Evolutionary conservation across 1,140 invertebrate genomes (phyloP).

Genomic region (Bathynomus jamesi): DNA sequence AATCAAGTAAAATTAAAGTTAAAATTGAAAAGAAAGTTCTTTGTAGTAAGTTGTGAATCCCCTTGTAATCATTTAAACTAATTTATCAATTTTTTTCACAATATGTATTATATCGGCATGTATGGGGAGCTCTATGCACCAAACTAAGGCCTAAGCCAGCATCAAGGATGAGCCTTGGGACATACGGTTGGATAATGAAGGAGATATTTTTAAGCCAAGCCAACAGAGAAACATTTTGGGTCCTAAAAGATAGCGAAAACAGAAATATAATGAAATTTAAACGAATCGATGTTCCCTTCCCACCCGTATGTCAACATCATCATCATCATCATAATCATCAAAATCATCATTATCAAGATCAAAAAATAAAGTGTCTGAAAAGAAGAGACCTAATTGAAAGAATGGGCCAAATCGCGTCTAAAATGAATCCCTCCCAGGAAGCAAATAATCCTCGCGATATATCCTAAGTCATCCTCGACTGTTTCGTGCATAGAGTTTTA

Average conservation of each 20-base stretch:
- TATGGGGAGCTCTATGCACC: slow-evolving; percentile 33
- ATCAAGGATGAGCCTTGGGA: slow-evolving; percentile 37
- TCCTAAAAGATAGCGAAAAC: neutral
- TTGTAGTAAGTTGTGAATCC: neutral
- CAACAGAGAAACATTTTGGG: neutral
- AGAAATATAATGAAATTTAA: slow-evolving; percentile 2
- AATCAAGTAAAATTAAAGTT: too few species aligned
- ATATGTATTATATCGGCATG: neutral
- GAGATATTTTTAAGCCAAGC: slow-evolving; percentile 1
- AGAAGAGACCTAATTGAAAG: too few species aligned
- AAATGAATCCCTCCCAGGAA: neutral
- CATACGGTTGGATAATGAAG: slow-evolving; percentile 32
- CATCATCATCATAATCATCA: too few species aligned
- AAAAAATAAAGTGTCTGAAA: too few species aligned
- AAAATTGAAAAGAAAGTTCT: too few species aligned
- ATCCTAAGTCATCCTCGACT: slow-evolving; percentile 37
- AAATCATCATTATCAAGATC: too few species aligned
- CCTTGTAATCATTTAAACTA: neutral
- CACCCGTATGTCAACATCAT: neutral
- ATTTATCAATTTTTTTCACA: neutral
- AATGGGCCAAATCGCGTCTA: too few species aligned
- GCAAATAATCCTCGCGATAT: slow-evolving; percentile 30
- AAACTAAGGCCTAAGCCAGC: slow-evolving; percentile 30
- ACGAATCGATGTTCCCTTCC: neutral
- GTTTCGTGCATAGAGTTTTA: slow-evolving; percentile 36